Percentiles rank a stretch among this genome's conserved stretches.
Evolutionary conservation across 2,113 vertebrate genomes (phyloP).

Genomic region (Microtus pennsylvanicus): DNA sequence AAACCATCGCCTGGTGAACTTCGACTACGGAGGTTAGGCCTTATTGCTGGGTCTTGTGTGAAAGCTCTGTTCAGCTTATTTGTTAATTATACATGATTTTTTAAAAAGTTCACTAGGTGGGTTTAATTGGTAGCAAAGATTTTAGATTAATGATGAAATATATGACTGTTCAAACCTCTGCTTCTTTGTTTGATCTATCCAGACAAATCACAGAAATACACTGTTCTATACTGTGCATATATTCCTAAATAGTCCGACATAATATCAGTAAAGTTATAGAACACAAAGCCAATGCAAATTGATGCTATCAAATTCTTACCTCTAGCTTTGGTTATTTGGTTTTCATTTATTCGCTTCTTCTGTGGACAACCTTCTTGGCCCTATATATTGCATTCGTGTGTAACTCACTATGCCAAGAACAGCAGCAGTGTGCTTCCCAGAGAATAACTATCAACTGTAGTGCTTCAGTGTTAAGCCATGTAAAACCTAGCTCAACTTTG

Average conservation of each 20-base stretch:
- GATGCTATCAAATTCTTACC: not conserved
- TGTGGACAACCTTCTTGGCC: not conserved
- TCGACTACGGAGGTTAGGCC: not conserved
- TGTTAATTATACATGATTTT: not conserved
- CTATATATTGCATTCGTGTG: not conserved
- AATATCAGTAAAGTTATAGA: not conserved
- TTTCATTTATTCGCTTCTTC: not conserved
- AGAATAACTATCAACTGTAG: not conserved
- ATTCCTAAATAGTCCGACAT: not conserved
- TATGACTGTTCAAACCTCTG: not conserved
- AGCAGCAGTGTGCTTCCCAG: not conserved
- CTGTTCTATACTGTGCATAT: not conserved
- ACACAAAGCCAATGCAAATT: not conserved
- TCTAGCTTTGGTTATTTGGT: not conserved
- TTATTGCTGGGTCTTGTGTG: not conserved
- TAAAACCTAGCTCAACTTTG: not conserved
- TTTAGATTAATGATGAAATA: not conserved
- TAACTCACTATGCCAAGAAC: not conserved
- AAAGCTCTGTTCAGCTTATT: constrained; percentile 15
- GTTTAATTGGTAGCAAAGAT: not conserved
- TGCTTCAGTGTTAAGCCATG: not conserved
- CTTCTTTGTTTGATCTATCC: not conserved
- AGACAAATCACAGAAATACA: constrained; percentile 1
- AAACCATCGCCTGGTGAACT: constrained; percentile 2
- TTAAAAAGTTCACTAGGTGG: not conserved